phyloP scores from a whole-genome alignment of 2,113 vertebrate species.

The Cottus gobio region DNA sequence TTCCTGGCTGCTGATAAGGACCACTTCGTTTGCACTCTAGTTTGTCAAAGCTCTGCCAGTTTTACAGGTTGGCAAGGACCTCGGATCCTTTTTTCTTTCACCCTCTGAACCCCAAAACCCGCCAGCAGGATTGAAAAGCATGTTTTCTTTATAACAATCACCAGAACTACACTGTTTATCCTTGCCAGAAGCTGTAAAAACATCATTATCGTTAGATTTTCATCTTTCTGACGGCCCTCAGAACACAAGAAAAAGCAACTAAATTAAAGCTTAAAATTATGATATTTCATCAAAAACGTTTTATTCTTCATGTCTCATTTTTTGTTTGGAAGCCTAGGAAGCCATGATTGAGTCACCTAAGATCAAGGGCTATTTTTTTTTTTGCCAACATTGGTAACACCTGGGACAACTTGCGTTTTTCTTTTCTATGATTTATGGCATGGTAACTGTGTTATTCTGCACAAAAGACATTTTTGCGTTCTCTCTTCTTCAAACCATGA shows the following conservation, averaged over 20 bases:
- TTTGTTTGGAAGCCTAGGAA: too few species aligned
- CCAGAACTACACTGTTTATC: not conserved
- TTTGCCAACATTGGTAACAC: too few species aligned
- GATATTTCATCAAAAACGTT: too few species aligned
- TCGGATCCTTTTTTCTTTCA: not conserved
- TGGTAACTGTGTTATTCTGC: too few species aligned
- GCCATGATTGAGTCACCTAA: too few species aligned
- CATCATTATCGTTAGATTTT: not conserved
- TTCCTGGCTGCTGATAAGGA: not conserved
- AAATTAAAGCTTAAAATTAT: too few species aligned
- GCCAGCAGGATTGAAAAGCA: not conserved
- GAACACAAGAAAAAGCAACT: too few species aligned
- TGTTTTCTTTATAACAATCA: not conserved
- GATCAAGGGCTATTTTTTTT: not conserved
- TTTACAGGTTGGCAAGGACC: not conserved
- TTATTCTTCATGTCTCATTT: too few species aligned
- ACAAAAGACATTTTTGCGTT: not conserved
- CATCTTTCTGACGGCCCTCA: too few species aligned
- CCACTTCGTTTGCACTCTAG: not conserved
- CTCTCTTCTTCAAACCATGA: not conserved
- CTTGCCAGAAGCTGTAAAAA: not conserved
- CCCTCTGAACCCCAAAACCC: too few species aligned
- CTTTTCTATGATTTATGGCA: too few species aligned
- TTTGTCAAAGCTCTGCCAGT: not conserved
- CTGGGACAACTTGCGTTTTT: too few species aligned